Evolutionary conservation across 2,797 vertebrate species (phyloP), one percentile per base, ranked within the genome.

Genomic region (Sciurus vulgaris): DNA sequence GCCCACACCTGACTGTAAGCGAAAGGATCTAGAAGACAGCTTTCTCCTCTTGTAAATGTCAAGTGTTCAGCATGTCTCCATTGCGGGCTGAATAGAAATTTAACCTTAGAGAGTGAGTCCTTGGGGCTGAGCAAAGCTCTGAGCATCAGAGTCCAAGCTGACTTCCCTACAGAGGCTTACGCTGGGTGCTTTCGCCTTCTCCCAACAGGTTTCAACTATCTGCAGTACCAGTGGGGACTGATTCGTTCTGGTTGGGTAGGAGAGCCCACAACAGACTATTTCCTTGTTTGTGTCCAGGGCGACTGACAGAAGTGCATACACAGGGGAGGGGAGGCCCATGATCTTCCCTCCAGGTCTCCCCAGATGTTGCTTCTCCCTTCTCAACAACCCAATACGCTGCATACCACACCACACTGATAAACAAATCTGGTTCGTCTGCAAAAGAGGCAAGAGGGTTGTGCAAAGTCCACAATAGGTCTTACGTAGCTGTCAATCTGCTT

Each of bases 21-120:
- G 96, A 97, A 97, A 97, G 85, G 97, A 98, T 95, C 91, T 96
- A 97, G 94, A 97, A 98, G 96, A 98, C 98, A 96, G 97, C 96
- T 98, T 97, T 97, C 85, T 97, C 63, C 63, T 92, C 73, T 96
- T 96, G 88, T 89, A 98, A 98, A 98, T 98, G 97, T 98, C 98
- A 98, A 98, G 95, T 96, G 92, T 84, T 98, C 98, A 89, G 81
- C 97, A 97, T 96, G 2, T 54, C 95, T 96, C 93, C 73, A 72
- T 56, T 96, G 95, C 83, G 22, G 54, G 67, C 70, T 94, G 93
- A 94, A 89, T n/a, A 97, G 85, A 93, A 95, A 85, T 72, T 69
- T 73, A 82, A 89, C 33, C 85, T 92, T 63, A 81, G 61, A 35
- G 83, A 92, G 67, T 38, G 44, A 96, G 93, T 89, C 88, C 77